Evolutionary conservation across 2,797 vertebrate species (phyloP).

Genomic region (Anisognathus igniventris): DNA sequence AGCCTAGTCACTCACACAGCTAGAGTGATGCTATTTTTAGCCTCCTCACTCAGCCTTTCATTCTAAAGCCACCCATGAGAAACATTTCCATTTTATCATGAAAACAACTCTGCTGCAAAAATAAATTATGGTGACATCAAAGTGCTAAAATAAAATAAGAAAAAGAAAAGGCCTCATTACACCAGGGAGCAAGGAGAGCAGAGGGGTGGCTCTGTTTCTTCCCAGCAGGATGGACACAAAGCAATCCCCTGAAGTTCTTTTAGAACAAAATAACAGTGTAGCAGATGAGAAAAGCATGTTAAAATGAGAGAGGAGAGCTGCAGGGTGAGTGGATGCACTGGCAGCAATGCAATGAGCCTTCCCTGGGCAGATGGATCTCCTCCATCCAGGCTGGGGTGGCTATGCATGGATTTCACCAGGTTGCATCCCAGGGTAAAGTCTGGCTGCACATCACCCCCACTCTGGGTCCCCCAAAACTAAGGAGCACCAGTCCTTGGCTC

Average conservation of each 20-base stretch:
- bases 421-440: not conserved
- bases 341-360: not conserved
- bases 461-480: not conserved
- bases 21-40: not conserved
- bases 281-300: not conserved
- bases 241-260: not conserved
- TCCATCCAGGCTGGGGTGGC: not conserved
- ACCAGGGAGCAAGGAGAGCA: not conserved
- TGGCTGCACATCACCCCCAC: not conserved
- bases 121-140: conserved; percentile 24
- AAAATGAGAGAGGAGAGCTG: not conserved
- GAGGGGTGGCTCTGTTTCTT: not conserved
- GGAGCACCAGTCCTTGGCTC: not conserved
- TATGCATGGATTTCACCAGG: not conserved
- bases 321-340: rapidly evolving
- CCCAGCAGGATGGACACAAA: not conserved
- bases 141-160: not conserved
- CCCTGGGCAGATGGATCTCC: not conserved
- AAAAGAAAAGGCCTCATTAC: not conserved
- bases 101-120: conserved; percentile 46
- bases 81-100: conserved; percentile 45
- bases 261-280: conserved; percentile 4
- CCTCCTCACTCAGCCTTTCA: conserved; percentile 6
- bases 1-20: not conserved
- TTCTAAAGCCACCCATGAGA: conserved; percentile 27